Base-by-base conservation (phyloP, 1,140 invertebrate species). In the Tetragonula clypearis region DNA sequence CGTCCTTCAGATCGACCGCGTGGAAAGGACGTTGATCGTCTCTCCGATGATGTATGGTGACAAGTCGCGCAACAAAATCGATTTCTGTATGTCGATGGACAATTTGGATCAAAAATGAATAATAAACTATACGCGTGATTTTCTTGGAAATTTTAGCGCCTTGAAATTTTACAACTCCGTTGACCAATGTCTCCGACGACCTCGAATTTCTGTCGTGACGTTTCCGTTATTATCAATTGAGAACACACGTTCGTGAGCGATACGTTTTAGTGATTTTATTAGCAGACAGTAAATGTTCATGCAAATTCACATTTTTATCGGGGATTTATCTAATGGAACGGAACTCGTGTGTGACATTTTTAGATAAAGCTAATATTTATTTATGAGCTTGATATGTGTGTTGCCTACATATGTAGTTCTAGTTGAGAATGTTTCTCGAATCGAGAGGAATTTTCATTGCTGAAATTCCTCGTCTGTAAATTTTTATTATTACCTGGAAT, bases 21-120 rank as follows among this genome's bases (percentile, higher is more conserved):
- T 26, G 60, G 60, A 83, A 58, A 83, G 60, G 62, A 77, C 74
- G 58, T 76, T 56, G 49, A 53, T 74, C 72, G 60, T 58, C 26
- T 21, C 35, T 17, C 23, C 66, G 30, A 56, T 15, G 15, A 49
- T 11, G 41, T 8, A 49, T 8, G 41, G 19, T 15, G 53, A 56
- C 49, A 3, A 69, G 26, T 58, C 26, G 21, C 35, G 11, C 23
- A 35, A 2, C 68, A n/a, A 35, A 17, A 81, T 72, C 68, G 55
- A 62, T 72, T 73, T 49, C 41, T 49, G 41, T 49, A 8, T 8
- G 41, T 9, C 41, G 41, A 8, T 8, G 41, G 41, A 8, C 6
- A 8, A 49, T 8, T 49, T 8, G 41, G 41, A 30, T 30, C 41
- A 6, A 49, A 49, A 49, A 49, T 49, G 8, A 49, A 8, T 49